Base-by-base conservation (phyloP, 2,797 vertebrate genomes). In the Tadarida brasiliensis region DNA sequence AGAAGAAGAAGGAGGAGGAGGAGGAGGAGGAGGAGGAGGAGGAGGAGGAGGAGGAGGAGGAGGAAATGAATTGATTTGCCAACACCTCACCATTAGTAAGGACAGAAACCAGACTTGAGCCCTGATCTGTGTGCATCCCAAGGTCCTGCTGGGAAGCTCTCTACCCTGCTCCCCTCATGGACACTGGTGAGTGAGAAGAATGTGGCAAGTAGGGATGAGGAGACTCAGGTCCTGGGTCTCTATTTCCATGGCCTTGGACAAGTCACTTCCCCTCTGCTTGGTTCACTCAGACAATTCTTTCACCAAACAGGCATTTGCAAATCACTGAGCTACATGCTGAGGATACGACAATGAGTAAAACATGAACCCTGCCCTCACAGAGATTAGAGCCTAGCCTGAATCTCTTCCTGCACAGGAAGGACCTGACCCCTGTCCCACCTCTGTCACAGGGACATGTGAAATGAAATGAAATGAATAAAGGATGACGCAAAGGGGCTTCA, bases 221-320 rank as follows among this genome's bases (percentile, higher is more conserved):
- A 84, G 49, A 20, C n/a, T 44, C 56, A 57, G 84, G 54, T 67
- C 30, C 19, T 68, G 44, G 19, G 17, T 61, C 83, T 76, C 15
- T 39, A 63, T 54, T n/a, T 51, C 16, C 22, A 11, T 65, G 89
- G 82, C 71, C 90, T 88, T 96, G 88, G 88, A 80, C 78, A 90
- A 94, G 80, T 89, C 94, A 78, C 33, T 57, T 92, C 26, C 44
- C 28, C 15, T 57, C 65, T 30, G 28, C 54, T 77, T 87, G 73
- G 73, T 85, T 85, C n/a, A 61, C 17, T 78, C 63, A 30, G 70
- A 73, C 56, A 51, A 57, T 70, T 76, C 44, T 91, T 92, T 77
- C 39, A 80, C 17, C 30, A 26, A 61, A 86, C 57, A 67, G 94
- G 65, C 63, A 82, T 65, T 20, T 90, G 93, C 68, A 88, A 91